Conservation (phyloP, 2,797 vertebrate genomes). For the Gymnocypris eckloni region DNA sequence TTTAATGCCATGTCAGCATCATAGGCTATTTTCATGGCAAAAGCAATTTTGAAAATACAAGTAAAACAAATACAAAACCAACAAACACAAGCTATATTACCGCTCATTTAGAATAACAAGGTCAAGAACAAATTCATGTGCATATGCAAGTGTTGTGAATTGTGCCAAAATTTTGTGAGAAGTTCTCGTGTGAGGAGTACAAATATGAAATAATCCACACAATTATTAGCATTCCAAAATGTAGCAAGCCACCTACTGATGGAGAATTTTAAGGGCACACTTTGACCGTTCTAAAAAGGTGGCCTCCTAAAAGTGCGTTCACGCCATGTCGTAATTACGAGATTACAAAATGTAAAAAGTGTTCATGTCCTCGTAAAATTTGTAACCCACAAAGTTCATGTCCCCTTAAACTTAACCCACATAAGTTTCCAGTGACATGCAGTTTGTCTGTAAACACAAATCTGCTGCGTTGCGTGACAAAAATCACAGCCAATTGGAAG, state of each 20-base stretch:
- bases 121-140: neutral
- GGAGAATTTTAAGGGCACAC: neutral
- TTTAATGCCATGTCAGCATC: no score
- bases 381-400: no score
- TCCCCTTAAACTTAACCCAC: neutral
- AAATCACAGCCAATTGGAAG: neutral
- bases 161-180: neutral
- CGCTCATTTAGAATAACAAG: no score
- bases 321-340: no score
- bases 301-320: neutral
- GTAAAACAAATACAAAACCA: no score
- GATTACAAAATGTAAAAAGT: no score
- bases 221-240: neutral
- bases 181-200: neutral
- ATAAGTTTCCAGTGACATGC: neutral
- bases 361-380: no score
- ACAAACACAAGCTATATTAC: no score
- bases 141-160: neutral
- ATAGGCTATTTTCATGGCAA: no score
- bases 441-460: constrained; percentile 12
- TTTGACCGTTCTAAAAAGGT: neutral
- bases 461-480: neutral
- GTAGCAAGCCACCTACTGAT: neutral
- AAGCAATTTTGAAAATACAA: no score
- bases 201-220: neutral